Base-by-base conservation (phyloP, 2,113 vertebrate species). In the Ranitomeya variabilis region DNA sequence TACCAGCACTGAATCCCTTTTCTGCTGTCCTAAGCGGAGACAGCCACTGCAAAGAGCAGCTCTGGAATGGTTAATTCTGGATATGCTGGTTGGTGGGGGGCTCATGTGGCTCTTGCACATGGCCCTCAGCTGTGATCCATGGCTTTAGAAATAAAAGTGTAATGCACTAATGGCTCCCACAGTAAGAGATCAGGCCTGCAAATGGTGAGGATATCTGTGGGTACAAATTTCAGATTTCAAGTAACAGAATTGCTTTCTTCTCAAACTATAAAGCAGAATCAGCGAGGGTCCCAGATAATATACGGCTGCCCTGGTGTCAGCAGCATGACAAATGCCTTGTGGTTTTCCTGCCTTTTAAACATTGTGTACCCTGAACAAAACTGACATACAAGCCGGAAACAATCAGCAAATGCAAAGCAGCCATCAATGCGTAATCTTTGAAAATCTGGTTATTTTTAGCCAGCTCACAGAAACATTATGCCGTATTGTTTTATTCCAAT, bases 371-470 rank as follows among this genome's bases (percentile, higher is more conserved):
- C 66, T 82, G 79, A 59, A 51, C 64, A 81, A 73, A 71, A 77
- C 13, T 19, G 57, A 74, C 80, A 54, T 14, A 31, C 80, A 77
- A 60, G 79, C n/a, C 23, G 86, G 78, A 87, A 87, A 82, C 86
- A 87, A 81, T 87, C 52, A 87, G 66, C 86, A 76, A 74, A 76
- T 88, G 80, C 21, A 88, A 31, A 69, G 69, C 18, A 69, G 66
- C 80, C n/a, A 66, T 88, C 66, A 64, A 73, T 51, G 52, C 10
- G 51, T 71, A 45, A 83, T 83, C 54, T 88, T 76, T 76, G 67
- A 88, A 88, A 88, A 88, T 88, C 45, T 64, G 80, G 52, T 88
- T 88, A 60, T 81, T 82, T 73, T 82, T 60, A 88, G 66, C 31
- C 79, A 37, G 18, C 26, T 71, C 52, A 77, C 62, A 31, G 80